Conservation (phyloP, 23 tunicate genomes). For the Aplidium turbinatum region DNA sequence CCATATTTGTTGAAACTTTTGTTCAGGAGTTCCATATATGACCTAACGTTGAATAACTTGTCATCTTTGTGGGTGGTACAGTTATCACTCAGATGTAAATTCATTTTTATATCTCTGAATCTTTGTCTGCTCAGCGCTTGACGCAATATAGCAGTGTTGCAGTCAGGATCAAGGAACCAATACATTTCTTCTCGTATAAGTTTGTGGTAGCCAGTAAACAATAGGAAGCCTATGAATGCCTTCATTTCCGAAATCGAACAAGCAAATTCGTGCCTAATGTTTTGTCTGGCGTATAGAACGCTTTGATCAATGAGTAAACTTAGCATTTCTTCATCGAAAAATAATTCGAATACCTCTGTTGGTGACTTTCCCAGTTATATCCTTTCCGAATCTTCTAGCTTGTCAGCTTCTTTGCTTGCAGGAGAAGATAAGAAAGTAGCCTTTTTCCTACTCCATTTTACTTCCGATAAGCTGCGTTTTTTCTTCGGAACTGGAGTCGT, state of each 20-base stretch:
- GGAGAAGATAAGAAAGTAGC: conserved; percentile 19
- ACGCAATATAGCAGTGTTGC: conserved; percentile 21
- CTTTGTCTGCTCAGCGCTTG: conserved; percentile 24
- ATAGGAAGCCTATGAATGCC: conserved; percentile 19
- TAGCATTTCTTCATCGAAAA: conserved; percentile 23
- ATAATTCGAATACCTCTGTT: conserved; percentile 4
- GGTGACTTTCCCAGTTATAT: conserved; percentile 16
- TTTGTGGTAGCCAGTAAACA: conserved; percentile 22
- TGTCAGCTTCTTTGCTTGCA: conserved; percentile 15
- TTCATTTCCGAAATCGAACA: conserved; percentile 21
- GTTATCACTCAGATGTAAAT: conserved; percentile 16
- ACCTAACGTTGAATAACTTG: conserved; percentile 14
- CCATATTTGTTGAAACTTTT: too few relatives aligned
- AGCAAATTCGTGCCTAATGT: conserved; percentile 1
- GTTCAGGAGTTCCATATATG: conserved; percentile 16
- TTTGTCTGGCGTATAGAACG: conserved; percentile 21
- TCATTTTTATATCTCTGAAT: conserved; percentile 14
- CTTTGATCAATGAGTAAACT: conserved; percentile 17
- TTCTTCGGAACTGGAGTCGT: conserved; percentile 3
- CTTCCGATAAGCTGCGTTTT: not conserved
- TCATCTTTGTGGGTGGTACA: conserved; percentile 8
- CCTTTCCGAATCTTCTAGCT: conserved; percentile 15
- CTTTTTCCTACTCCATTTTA: not conserved
- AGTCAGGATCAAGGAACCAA: conserved; percentile 17
- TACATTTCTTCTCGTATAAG: conserved; percentile 12